Evolutionary conservation across 2,888 invertebrate species (phyloP), one percentile per base, ranked within the genome.

Genomic region (Brachynemurus nebulosus): DNA sequence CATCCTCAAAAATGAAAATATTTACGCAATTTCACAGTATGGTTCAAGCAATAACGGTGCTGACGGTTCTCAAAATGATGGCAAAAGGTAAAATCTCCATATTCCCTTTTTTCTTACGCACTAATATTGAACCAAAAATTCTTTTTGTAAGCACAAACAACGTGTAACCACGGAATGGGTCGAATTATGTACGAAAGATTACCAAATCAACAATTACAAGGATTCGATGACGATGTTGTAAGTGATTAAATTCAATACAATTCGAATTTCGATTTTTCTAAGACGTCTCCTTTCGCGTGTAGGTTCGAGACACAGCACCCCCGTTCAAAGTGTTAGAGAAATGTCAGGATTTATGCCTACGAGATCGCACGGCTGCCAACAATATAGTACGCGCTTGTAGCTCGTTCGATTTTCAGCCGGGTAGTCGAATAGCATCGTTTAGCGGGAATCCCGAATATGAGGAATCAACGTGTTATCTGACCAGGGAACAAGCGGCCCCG

Each of bases 341-440:
- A 63, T 91, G 91, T 62, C 86, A 86, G 62, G 85, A 86, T 56
- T 65, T 89, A 8, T 91, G 90, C 57, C 65, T 88, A 46, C 73
- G 88, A 14, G 90, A 90, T 60, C 73, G 88, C 49, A 73, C 74
- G 1, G 74, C 71, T 4, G 77, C 80, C 8, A 86, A 84, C 60
- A 86, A 88, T 61, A 72, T 89, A 38, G 86, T 88, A 16, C 72
- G 88, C 51, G 78, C 84, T 2, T 91, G 90, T 62, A 80, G 83
- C 48, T 90, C 89, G 36, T 89, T 91, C 53, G 90, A 91, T 64
- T 91, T 90, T 59, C 86, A 88, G 63, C 89, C 90, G 0, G 91
- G 90, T 45, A 83, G 83, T 51, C 72, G 88, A 30, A 85, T 86
- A 51, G 82, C 86, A 23, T 83, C 84, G 0, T 88, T 82, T 55